A percentile compares a stretch with the other conserved stretches of the same genome.
Evolutionary conservation across 2,888 invertebrate species (phyloP).

Genomic region (Argyra leucocephala): DNA sequence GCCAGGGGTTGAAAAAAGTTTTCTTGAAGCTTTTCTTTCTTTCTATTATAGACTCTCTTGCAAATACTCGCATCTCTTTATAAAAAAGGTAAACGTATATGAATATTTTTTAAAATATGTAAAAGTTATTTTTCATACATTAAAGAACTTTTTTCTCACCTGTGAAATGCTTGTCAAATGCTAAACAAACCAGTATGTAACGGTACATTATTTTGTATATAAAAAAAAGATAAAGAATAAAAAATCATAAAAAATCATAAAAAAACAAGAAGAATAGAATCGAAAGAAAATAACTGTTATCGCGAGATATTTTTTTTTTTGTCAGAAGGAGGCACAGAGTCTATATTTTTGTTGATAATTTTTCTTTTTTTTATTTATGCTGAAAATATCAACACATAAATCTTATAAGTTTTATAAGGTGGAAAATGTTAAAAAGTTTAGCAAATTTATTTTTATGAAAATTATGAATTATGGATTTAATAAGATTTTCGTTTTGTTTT

Average conservation of each 20-base stretch:
- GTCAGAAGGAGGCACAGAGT: neutral
- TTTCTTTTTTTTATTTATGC: neutral
- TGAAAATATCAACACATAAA: neutral
- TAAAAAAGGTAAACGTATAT: too few relatives aligned
- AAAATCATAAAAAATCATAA: neutral
- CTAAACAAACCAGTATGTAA: neutral
- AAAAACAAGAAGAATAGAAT: neutral
- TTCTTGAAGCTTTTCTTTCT: too few relatives aligned
- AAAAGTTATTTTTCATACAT: too few relatives aligned
- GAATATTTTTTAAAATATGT: too few relatives aligned
- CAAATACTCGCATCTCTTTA: too few relatives aligned
- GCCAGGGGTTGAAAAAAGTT: too few relatives aligned
- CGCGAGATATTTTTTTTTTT: neutral
- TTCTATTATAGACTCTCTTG: too few relatives aligned
- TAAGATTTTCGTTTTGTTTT: neutral
- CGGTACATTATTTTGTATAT: neutral
- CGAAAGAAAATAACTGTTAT: neutral
- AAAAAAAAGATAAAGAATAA: neutral
- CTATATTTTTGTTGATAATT: neutral
- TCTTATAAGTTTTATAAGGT: slow-evolving; percentile 4
- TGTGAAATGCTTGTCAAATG: neutral
- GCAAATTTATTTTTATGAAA: neutral
- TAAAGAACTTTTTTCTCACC: neutral
- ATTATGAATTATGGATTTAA: slow-evolving; percentile 6
- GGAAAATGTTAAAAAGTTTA: slow-evolving; percentile 6